Evolutionary conservation across 2,888 invertebrate genomes (phyloP).

Genomic region (Mythimna vitellina): DNA sequence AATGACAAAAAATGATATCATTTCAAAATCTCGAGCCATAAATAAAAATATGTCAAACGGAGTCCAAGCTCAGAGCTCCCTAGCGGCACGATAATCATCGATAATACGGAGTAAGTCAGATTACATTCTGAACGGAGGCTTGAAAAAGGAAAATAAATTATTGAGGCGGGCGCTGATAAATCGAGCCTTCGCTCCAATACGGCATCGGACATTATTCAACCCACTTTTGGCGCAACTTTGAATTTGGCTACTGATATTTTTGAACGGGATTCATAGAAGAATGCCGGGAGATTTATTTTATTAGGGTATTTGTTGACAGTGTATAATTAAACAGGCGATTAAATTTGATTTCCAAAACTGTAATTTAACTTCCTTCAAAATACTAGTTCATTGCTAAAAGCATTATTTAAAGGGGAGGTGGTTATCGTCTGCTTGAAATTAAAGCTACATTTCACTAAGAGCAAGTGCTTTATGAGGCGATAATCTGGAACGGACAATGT

Average conservation of each 20-base stretch:
- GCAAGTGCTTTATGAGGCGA: constrained; percentile 6
- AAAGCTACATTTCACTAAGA: neutral
- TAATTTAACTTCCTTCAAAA: too few relatives aligned
- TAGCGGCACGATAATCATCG: constrained; percentile 54
- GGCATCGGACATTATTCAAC: constrained; percentile 48
- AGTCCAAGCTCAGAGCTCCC: constrained; percentile 24
- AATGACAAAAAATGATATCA: constrained; percentile 23
- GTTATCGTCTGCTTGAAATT: neutral
- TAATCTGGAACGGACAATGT: neutral
- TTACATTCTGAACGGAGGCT: constrained; percentile 58
- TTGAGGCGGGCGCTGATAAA: constrained; percentile 58
- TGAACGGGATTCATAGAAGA: neutral
- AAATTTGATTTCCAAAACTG: too few relatives aligned
- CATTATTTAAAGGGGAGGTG: neutral
- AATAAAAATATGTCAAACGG: constrained; percentile 55
- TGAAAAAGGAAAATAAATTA: constrained; percentile 67
- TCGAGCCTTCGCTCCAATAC: constrained; percentile 42
- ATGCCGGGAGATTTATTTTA: neutral
- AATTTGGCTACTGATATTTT: constrained; percentile 47
- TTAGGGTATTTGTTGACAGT: neutral
- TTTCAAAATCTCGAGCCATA: constrained; percentile 38
- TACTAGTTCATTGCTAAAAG: too few relatives aligned
- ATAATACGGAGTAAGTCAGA: constrained; percentile 61
- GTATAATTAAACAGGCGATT: too few relatives aligned
- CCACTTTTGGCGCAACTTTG: constrained; percentile 31